Evolutionary conservation across 2,797 vertebrate genomes (phyloP).

Genomic region (Agapornis canus): DNA sequence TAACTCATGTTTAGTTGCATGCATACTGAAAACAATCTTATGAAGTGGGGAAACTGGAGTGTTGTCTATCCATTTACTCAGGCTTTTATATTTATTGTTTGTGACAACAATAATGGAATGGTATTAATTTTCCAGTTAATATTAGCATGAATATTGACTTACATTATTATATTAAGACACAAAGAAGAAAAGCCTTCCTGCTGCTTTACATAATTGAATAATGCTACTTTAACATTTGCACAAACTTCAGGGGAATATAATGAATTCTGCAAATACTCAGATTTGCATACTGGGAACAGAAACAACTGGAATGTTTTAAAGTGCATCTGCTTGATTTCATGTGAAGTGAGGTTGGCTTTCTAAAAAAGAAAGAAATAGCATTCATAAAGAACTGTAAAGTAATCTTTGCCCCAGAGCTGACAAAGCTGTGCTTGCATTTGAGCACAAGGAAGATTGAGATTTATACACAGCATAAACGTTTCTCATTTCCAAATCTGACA

Average conservation of each 20-base stretch:
- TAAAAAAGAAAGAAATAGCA: background rate
- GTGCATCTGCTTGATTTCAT: background rate
- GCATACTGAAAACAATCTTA: background rate
- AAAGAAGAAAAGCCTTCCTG: constrained; percentile 35
- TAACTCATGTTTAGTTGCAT: background rate
- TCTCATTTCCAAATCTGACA: background rate
- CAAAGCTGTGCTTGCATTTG: background rate
- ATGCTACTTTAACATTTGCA: constrained; percentile 36
- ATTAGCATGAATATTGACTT: constrained; percentile 41
- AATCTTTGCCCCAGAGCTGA: background rate
- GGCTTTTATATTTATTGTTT: background rate
- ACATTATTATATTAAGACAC: constrained; percentile 28
- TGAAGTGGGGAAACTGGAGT: background rate
- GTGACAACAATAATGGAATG: constrained; percentile 1
- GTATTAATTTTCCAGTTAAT: constrained; percentile 41
- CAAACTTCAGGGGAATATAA: constrained; percentile 30
- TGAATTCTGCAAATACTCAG: constrained; percentile 42
- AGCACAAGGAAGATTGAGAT: background rate
- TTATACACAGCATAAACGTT: background rate
- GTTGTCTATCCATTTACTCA: background rate
- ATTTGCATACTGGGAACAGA: background rate
- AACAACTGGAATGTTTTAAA: background rate
- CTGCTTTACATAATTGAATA: constrained; percentile 59
- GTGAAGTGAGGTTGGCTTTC: background rate
- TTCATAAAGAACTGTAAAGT: background rate